Percentiles rank a stretch among this genome's conserved stretches.
Evolutionary conservation across 2,113 vertebrate species (phyloP).

Genomic region (Prinia subflava): DNA sequence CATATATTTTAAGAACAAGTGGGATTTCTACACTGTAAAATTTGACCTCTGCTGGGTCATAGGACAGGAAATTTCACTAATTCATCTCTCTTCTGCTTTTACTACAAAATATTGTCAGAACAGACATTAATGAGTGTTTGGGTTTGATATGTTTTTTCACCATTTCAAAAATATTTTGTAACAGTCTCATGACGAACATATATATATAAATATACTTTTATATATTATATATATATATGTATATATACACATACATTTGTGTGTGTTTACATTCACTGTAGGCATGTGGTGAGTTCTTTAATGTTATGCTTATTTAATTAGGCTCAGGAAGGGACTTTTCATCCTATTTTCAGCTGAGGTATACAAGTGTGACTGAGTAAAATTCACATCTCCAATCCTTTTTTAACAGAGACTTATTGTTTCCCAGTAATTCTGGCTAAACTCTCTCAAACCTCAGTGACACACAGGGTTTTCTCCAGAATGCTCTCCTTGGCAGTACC

Average conservation of each 20-base stretch:
- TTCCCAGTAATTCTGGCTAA: not conserved
- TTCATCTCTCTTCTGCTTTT: not conserved
- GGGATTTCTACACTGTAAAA: not conserved
- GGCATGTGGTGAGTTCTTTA: not conserved
- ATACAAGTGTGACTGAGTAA: not conserved
- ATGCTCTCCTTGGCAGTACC: not conserved
- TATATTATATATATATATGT: not conserved
- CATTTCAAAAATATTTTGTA: not conserved
- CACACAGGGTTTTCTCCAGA: not conserved
- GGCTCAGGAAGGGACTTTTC: not conserved
- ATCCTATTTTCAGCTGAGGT: not conserved
- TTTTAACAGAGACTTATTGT: not conserved
- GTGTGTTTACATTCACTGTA: not conserved
- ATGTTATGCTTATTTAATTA: not conserved
- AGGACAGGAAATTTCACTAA: not conserved
- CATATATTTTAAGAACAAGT: not conserved
- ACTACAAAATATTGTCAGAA: not conserved
- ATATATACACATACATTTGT: no score
- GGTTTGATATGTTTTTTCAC: not conserved
- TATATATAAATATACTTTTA: not conserved
- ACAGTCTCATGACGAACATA: not conserved
- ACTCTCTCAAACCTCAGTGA: not conserved
- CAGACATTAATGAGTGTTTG: not conserved
- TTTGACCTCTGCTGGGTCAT: not conserved
- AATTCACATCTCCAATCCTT: not conserved